Conservation (phyloP, 2,113 vertebrate species). For the Morone chrysops region DNA sequence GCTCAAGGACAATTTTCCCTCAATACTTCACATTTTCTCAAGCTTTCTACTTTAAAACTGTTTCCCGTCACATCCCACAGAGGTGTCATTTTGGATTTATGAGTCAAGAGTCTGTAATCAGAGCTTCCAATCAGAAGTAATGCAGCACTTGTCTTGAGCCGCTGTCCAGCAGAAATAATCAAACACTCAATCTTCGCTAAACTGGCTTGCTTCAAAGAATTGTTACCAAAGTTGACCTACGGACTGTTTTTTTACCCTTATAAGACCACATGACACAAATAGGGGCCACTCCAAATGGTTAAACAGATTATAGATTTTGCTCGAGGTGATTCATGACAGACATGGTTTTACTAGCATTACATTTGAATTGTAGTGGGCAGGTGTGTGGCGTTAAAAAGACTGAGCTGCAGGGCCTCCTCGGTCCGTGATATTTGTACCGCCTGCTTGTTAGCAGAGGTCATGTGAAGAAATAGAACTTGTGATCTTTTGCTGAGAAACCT, state of each 20-base stretch:
- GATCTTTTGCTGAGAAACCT: background rate
- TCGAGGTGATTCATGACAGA: background rate
- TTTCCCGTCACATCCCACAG: background rate
- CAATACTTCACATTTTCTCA: background rate
- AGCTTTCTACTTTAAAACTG: background rate
- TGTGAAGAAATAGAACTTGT: constrained; percentile 14
- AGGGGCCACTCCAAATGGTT: background rate
- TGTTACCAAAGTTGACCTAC: background rate
- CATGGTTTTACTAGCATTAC: background rate
- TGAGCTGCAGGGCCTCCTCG: background rate
- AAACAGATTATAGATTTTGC: background rate
- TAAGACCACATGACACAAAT: background rate
- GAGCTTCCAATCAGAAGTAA: constrained; percentile 10
- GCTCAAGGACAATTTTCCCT: constrained; percentile 12
- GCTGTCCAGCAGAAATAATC: constrained; percentile 8
- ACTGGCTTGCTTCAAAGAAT: background rate
- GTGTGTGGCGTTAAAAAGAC: constrained; percentile 12
- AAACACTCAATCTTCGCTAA: background rate
- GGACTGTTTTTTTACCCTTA: background rate
- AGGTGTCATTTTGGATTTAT: constrained; percentile 3
- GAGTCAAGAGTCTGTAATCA: constrained; percentile 14
- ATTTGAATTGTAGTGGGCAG: background rate
- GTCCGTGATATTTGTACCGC: background rate
- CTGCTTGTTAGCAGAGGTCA: constrained; percentile 22
- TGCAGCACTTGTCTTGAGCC: background rate